Percentiles rank a stretch among this genome's conserved stretches.
phyloP scores from a whole-genome alignment of 1,140 invertebrate genomes.

The Magallana gigas region DNA sequence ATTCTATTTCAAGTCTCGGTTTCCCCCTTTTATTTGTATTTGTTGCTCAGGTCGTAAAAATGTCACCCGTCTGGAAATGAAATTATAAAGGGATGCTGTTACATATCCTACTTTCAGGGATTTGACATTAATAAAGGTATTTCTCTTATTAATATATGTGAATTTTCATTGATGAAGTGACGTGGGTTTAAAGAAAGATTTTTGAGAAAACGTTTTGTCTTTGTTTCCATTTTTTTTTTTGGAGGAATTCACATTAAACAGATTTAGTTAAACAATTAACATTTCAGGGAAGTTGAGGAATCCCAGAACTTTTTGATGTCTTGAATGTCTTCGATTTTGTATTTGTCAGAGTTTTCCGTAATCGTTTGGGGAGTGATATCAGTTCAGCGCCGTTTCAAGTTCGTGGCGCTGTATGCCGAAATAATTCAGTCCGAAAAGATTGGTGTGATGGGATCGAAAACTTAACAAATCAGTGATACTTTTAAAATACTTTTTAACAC shows the following conservation, averaged over 20 bases:
- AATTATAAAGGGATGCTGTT: conserved; percentile 9
- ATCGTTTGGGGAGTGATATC: background rate
- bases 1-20: conserved; percentile 19
- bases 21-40: conserved; percentile 6
- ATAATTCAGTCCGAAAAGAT: background rate
- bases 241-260: background rate
- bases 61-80: background rate
- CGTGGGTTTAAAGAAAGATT: background rate
- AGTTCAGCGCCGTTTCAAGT: background rate
- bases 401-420: background rate
- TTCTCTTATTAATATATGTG: background rate
- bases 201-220: background rate
- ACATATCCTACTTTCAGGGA: background rate
- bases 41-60: background rate
- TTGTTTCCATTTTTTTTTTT: background rate
- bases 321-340: conserved; percentile 2
- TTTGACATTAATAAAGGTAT: background rate
- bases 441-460: background rate
- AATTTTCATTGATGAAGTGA: background rate
- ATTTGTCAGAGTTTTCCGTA: background rate
- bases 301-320: background rate
- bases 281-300: background rate
- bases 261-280: background rate
- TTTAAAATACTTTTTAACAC: background rate
- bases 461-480: background rate